Evolutionary conservation across 2,797 vertebrate genomes (phyloP).

Genomic region (Peromyscus attwateri): DNA sequence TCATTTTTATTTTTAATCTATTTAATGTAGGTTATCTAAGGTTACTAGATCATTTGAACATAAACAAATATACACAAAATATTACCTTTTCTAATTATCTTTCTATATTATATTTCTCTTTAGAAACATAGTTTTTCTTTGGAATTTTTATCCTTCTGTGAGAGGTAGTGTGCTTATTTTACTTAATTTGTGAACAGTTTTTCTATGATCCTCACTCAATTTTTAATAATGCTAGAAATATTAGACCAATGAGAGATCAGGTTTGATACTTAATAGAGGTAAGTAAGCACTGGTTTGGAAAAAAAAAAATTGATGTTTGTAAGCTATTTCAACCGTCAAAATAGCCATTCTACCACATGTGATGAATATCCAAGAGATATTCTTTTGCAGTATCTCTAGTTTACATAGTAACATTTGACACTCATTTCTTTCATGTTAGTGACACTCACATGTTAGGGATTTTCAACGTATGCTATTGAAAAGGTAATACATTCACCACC

Average conservation of each 20-base stretch:
- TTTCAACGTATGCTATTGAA: neutral
- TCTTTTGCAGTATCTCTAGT: neutral
- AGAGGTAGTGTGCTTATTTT: neutral
- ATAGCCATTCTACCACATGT: neutral
- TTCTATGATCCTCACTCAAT: neutral
- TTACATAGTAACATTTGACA: neutral
- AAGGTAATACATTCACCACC: neutral
- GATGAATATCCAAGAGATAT: neutral
- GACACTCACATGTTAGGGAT: neutral
- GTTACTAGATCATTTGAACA: neutral
- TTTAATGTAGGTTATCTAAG: constrained; percentile 53
- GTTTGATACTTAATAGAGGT: neutral
- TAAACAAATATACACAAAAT: neutral
- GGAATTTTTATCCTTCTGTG: neutral
- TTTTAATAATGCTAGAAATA: constrained; percentile 26
- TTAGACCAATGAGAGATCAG: neutral
- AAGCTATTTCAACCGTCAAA: neutral
- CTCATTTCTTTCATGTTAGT: neutral
- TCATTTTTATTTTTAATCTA: neutral
- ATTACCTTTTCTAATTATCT: neutral
- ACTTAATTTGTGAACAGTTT: neutral
- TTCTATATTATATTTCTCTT: neutral
- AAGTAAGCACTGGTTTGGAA: neutral
- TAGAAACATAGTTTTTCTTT: neutral
- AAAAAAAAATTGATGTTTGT: neutral